Evolutionary conservation across 1,140 invertebrate genomes (phyloP).

Genomic region (Panagrolaimus sp.): DNA sequence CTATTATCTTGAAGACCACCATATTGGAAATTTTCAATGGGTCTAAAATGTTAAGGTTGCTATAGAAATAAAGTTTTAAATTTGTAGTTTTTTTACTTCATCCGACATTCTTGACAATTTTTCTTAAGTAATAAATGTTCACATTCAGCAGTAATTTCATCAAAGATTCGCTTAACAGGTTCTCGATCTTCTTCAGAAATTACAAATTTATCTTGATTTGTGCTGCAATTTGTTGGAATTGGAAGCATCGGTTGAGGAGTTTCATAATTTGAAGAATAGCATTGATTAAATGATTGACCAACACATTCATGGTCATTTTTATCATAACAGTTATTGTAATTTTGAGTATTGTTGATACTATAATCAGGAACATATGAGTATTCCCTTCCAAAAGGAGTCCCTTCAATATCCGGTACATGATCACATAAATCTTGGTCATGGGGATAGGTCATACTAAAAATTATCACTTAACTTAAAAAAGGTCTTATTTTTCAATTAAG

Average conservation of each 20-base stretch:
- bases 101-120: background rate
- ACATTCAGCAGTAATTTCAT: slow-evolving; percentile 10
- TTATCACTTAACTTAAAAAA: no score
- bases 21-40: no score
- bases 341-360: background rate
- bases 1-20: no score
- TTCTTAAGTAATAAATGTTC: slow-evolving; percentile 8
- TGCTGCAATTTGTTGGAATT: background rate
- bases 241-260: background rate
- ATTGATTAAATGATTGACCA: background rate
- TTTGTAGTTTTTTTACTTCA: background rate
- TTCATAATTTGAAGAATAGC: background rate
- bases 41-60: no score
- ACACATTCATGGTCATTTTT: no score
- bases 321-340: background rate
- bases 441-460: background rate
- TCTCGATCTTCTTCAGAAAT: background rate
- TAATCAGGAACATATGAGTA: background rate
- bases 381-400: background rate
- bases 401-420: slow-evolving; percentile 9
- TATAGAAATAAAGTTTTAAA: no score
- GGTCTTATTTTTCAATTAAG: no score
- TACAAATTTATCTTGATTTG: background rate
- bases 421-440: slow-evolving; percentile 1
- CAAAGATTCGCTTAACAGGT: background rate